A percentile compares a stretch with the other conserved stretches of the same genome.
Conservation (phyloP, 2,797 vertebrate species). For the Anguilla megastoma region DNA sequence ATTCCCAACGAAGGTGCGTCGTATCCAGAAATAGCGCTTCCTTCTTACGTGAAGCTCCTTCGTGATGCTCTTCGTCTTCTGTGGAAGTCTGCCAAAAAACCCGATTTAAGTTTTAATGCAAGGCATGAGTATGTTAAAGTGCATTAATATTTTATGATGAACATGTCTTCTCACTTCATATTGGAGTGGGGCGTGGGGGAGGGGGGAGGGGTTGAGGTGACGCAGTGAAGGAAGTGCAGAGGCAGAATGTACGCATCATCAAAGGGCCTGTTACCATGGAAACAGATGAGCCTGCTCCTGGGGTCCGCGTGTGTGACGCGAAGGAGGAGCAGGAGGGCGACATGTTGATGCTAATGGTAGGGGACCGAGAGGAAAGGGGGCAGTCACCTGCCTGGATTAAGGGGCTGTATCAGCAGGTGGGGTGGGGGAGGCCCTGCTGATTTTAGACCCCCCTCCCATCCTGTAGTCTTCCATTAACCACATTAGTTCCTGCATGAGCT, state of each 20-base stretch:
- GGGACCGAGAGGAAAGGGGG: neutral
- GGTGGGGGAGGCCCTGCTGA: neutral
- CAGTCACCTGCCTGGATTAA: constrained; percentile 7
- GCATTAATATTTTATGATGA: neutral
- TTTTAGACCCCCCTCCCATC: neutral
- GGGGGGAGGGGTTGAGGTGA: constrained; percentile 18
- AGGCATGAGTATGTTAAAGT: neutral
- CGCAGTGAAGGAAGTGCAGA: constrained; percentile 26
- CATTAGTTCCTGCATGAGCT: neutral
- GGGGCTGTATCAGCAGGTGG: neutral
- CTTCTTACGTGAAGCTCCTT: neutral
- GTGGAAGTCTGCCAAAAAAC: neutral
- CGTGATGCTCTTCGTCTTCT: neutral
- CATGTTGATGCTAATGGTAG: neutral
- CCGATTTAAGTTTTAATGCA: neutral
- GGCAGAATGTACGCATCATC: constrained; percentile 51
- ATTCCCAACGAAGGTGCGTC: constrained; percentile 31
- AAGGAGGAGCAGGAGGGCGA: constrained; percentile 4
- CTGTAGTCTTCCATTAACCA: neutral
- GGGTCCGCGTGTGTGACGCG: constrained; percentile 49
- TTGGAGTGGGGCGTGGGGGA: neutral
- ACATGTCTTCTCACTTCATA: neutral
- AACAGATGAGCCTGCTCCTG: constrained; percentile 64
- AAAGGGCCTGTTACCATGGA: constrained; percentile 66
- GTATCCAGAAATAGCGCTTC: constrained; percentile 21